Conservation (phyloP, 1,140 invertebrate genomes). For the Stenopsyche tienmushanensis region DNA sequence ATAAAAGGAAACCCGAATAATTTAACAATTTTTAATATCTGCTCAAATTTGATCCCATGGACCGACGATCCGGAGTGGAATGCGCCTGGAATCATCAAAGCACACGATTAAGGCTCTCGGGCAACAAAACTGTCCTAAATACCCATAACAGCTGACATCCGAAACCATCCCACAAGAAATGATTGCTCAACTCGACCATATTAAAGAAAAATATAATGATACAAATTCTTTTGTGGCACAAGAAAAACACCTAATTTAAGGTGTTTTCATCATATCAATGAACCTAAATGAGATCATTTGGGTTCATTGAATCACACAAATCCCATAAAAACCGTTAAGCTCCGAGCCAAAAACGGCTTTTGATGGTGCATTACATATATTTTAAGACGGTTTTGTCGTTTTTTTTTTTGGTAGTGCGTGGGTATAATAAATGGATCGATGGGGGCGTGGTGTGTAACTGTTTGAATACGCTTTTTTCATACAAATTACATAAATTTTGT, state of each 20-base stretch:
- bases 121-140: neutral
- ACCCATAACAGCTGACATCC: neutral
- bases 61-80: too few species aligned
- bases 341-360: slow-evolving; percentile 1
- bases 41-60: too few species aligned
- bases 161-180: neutral
- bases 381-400: neutral
- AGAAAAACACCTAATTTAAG: slow-evolving; percentile 9
- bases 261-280: slow-evolving; percentile 29
- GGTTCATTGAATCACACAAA: slow-evolving; percentile 24
- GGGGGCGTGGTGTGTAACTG: slow-evolving; percentile 16
- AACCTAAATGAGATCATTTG: slow-evolving; percentile 28
- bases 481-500: too few species aligned
- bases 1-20: neutral
- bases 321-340: slow-evolving; percentile 29
- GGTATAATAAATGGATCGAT: slow-evolving; percentile 22
- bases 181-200: neutral
- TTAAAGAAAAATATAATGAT: too few species aligned
- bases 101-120: too few species aligned
- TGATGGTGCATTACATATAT: slow-evolving; percentile 13
- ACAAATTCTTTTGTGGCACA: neutral
- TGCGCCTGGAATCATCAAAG: too few species aligned
- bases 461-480: neutral
- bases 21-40: too few species aligned
- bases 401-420: slow-evolving; percentile 18